These are phyloP conservation scores for Eugnorisma glareosa DNA, from an alignment of 2,888 invertebrate genomes.

Conservation along the genomic window DNA sequence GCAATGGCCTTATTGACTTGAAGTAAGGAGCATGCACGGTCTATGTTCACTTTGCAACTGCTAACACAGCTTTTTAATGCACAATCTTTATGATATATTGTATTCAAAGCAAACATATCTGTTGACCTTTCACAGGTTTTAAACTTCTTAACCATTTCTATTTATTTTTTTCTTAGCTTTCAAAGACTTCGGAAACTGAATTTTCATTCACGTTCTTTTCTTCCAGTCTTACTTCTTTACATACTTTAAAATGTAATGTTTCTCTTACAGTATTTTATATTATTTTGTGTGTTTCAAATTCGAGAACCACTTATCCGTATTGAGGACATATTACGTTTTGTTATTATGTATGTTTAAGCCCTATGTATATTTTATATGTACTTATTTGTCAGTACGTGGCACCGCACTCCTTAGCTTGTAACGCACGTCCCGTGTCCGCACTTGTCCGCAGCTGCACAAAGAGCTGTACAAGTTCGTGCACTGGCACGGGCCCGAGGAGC, in stretches of 20 bases:
- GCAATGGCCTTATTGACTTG: neutral
- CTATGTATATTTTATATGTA: neutral
- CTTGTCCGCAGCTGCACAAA: slow-evolving; percentile 82
- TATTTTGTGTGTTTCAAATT: slow-evolving; percentile 7
- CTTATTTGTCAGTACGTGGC: neutral
- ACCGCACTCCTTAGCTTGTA: slow-evolving; percentile 20
- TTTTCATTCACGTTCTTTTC: neutral
- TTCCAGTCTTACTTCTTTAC: neutral
- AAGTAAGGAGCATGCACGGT: slow-evolving; percentile 17
- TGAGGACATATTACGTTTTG: neutral
- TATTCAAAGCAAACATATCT: neutral
- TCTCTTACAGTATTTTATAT: neutral
- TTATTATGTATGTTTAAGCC: neutral
- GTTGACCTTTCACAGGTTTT: neutral
- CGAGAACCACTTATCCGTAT: slow-evolving; percentile 19
- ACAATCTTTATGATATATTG: slow-evolving; percentile 14
- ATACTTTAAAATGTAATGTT: slow-evolving; percentile 6
- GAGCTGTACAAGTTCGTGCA: slow-evolving; percentile 82
- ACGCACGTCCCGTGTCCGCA: slow-evolving; percentile 40
- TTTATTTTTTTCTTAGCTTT: neutral
- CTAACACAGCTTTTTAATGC: slow-evolving; percentile 41
- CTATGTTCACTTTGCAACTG: slow-evolving; percentile 35
- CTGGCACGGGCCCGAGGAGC: slow-evolving; percentile 57
- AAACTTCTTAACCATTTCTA: neutral
- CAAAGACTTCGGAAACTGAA: neutral